These are phyloP conservation scores for Egretta garzetta DNA, from an alignment of 2,113 vertebrate species.

Conservation along the genomic window DNA sequence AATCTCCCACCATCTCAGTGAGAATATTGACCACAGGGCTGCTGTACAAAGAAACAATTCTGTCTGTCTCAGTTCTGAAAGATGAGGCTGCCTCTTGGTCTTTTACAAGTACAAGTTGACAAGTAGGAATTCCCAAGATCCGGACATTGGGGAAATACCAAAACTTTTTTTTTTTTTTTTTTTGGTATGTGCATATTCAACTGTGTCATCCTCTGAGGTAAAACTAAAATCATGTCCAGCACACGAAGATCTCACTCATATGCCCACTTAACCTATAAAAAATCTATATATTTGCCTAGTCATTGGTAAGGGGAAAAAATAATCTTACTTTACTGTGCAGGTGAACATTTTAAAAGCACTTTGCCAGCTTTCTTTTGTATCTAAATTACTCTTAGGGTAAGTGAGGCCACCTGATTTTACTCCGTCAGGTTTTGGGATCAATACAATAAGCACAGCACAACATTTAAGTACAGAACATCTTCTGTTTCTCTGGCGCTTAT, in stretches of 20 bases:
- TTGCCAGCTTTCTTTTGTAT: background rate
- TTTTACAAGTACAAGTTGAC: background rate
- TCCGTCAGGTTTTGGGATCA: background rate
- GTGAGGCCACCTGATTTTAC: background rate
- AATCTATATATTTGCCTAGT: background rate
- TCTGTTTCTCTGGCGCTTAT: background rate
- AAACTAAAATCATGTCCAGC: background rate
- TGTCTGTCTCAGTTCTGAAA: background rate
- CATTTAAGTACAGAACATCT: background rate
- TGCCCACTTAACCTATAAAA: background rate
- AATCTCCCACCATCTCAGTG: background rate
- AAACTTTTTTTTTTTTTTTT: background rate
- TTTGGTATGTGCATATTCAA: rapidly evolving
- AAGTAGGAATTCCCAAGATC: background rate
- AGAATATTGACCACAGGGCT: rapidly evolving
- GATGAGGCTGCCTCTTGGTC: background rate
- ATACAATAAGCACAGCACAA: background rate
- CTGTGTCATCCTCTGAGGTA: background rate
- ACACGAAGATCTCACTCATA: background rate
- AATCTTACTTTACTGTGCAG: background rate
- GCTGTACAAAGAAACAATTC: background rate
- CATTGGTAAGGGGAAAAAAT: background rate
- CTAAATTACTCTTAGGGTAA: background rate
- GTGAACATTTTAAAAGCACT: background rate
- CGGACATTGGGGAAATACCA: background rate